Evolutionary conservation across 1,140 invertebrate genomes (phyloP), one percentile per base, ranked within the genome.

Genomic region (Drosophila equinoxialis): DNA sequence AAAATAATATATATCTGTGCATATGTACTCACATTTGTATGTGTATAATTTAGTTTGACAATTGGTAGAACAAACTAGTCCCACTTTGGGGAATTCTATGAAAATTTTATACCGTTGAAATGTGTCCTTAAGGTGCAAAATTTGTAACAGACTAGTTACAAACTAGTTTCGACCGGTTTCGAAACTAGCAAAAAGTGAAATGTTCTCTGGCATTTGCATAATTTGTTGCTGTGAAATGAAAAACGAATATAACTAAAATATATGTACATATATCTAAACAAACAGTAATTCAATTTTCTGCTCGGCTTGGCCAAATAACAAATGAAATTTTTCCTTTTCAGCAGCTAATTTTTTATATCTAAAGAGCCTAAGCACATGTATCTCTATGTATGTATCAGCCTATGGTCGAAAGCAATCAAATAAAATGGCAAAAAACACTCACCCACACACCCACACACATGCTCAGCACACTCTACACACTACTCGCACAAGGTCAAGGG

Each of bases 351-450:
- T 83, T 74, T 68, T 55, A 72, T 67, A 62, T 45, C 64, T 30
- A 23, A 66, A 59, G 57, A 65, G 67, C 60, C 35, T 61, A 54
- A 60, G 51, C 83, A 79, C 60, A 86, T 86, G 83, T 89, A 86
- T 89, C 79, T 86, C 69, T 86, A 86, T 89, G 83, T 86, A 86
- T 74, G 83, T 86, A 86, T 66, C 23, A 14, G 68, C 64, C 10
- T 62, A 23, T 20, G 63, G 20, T 39, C 66, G 45, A 68, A 70
- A 76, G 65, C 57, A 41, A 58, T 58, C 71, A 41, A 75, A 70
- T 62, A 79, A 73, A 42, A 69, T 37, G 59, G 41, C 45, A 17
- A 67, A 23, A 11, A 62, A 30, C 0, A 30, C 30, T 6, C 30
- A 62, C 26, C 54, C 26, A 69, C 30, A 41, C 33, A 62, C 23